A percentile compares a stretch with the other conserved stretches of the same genome.
These are phyloP conservation scores for Plotosus lineatus DNA, from an alignment of 2,113 vertebrate species.

Conservation along the genomic window DNA sequence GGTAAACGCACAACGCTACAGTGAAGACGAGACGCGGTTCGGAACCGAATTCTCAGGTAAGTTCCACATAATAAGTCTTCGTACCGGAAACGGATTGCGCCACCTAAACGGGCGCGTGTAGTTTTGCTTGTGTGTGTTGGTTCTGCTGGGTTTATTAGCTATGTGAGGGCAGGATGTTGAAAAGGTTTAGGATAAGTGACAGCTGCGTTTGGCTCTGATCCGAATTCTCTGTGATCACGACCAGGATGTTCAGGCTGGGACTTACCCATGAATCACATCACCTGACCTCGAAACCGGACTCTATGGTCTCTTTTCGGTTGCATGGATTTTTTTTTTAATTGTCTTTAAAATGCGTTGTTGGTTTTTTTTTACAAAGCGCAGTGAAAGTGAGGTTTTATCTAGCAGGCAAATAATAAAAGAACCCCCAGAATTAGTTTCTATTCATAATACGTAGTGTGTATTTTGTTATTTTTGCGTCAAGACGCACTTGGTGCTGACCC, in stretches of 20 bases:
- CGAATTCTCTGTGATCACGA: background rate
- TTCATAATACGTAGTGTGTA: background rate
- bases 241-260: background rate
- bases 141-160: background rate
- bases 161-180: no score
- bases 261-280: background rate
- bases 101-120: background rate
- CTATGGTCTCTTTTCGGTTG: no score
- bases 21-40: slow-evolving; percentile 4
- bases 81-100: background rate
- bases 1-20: background rate
- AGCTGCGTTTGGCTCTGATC: background rate
- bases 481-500: background rate
- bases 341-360: background rate
- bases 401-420: background rate
- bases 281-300: no score
- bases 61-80: background rate
- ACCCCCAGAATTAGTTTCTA: background rate
- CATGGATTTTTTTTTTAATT: no score
- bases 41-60: slow-evolving; percentile 32
- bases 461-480: background rate
- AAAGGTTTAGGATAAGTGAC: background rate
- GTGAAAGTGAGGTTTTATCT: slow-evolving; percentile 35
- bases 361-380: slow-evolving; percentile 38
- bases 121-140: background rate